Evolutionary conservation across 2,113 vertebrate species (phyloP), one percentile per base, ranked within the genome.

Genomic region (Colistium nudipinnis): DNA sequence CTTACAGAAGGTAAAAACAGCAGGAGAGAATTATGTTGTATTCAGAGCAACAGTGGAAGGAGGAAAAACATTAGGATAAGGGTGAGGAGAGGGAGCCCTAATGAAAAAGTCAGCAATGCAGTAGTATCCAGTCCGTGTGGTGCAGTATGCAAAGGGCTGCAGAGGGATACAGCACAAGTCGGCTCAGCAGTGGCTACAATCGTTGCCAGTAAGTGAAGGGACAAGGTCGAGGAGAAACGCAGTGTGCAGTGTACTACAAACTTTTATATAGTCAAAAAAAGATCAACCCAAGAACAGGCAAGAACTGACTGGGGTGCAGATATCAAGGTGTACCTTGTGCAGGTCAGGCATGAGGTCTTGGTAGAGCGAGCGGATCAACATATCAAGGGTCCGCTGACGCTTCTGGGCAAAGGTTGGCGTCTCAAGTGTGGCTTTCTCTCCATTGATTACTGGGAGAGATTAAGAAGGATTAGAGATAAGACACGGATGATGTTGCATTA

Each of bases 391-490:
- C 53, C 98, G 94, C 17, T 98, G 98, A 17, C 98, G 96, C 87
- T 99, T 99, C 92, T 98, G 98, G 90, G 98, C 95, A 89, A 99
- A 99, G 0, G 97, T 99, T 11, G 97, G 96, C 1, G 98, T 99
- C 91, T 99, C 97, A 91, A 99, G 90, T 72, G 98, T 99, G 89
- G 98, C 98, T 93, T 99, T 99, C 93, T 99, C 98, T 85, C 97
- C 98, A 60, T 99, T 99, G 89, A 99, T 99, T 93, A 99, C 98
- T 99, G 82, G 25, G 70, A 17, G 17, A 61, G 17, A 64, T 5
- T 47, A 36, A 49, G 9, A 47, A 17, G 22, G 14, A 64, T 35
- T 2, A 28, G 17, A 36, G 9, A 31, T 7, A 36, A 22, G 11
- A 38, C 36, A 12, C 36, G 36, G 9, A n/a, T 2, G 12, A 5